Base-by-base conservation (phyloP, 2,113 vertebrate genomes). In the Marmota monax region DNA sequence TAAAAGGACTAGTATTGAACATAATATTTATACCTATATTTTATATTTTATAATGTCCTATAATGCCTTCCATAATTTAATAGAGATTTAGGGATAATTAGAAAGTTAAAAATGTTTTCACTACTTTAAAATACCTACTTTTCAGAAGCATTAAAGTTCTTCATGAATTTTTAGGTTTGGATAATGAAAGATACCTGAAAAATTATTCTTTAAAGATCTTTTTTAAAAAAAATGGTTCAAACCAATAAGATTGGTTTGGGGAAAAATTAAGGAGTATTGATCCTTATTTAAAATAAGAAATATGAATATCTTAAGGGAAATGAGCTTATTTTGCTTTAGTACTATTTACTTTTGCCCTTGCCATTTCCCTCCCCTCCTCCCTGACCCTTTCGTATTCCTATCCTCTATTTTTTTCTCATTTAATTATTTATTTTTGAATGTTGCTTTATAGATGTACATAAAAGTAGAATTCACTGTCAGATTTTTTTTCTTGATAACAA, bases 1-100 rank as follows among this genome's bases (percentile, higher is more conserved):
- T 63, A 25, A 63, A 27, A 77, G 37, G 0, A 79, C 4, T 63
- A 56, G 34, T 87, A 82, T 48, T 51, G 32, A 92, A 76, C 6
- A 79, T 70, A 91, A 48, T 93, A 91, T 93, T 89, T 95, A 84
- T 51, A 45, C 42, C 5, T 91, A 56, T 45, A 67, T 56, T 32
- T 94, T 85, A 85, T 16, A 94, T 51, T 27, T 94, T 85, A 85
- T 16, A 94, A 48, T 73, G 58, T 76, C 3, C 25, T 56, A 18
- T 65, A 74, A 48, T 72, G 73, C 5, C 4, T 94, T 92, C 14
- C 13, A 84, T 76, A 94, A 72, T 29, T 94, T 80, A 94, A 1
- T 9, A 7, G 12, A 48, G 5, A 90, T 90, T 27, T 48, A 63
- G 12, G 13, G 3, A 61, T 58, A 93, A 69, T 48, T 89, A 61